Percentiles rank a stretch among this genome's conserved stretches.
Evolutionary conservation across 2,113 vertebrate species (phyloP).

Genomic region (Vireo altiloquus): DNA sequence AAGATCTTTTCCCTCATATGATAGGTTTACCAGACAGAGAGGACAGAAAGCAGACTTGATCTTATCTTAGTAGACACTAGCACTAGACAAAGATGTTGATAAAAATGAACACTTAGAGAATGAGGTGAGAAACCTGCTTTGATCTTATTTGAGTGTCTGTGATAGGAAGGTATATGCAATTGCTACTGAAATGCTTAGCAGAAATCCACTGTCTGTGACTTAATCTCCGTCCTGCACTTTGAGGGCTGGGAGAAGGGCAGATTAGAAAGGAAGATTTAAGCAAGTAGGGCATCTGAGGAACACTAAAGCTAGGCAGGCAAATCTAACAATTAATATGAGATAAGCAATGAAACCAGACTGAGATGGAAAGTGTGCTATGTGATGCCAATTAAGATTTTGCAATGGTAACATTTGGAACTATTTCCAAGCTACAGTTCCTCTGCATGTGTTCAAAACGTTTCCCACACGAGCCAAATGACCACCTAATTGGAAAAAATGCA

Average conservation of each 20-base stretch:
- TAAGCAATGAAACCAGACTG: not conserved
- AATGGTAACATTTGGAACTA: not conserved
- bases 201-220: not conserved
- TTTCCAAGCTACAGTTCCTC: not conserved
- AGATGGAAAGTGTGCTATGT: not conserved
- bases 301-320: rapidly evolving
- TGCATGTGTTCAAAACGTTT: not conserved
- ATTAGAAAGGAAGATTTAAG: not conserved
- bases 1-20: not conserved
- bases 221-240: not conserved
- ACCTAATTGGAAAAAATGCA: not conserved
- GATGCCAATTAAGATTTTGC: not conserved
- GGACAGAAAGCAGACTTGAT: not conserved
- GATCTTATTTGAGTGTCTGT: not conserved
- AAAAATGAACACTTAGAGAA: not conserved
- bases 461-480: not conserved
- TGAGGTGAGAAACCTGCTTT: not conserved
- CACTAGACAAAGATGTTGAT: not conserved
- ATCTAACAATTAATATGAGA: not conserved
- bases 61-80: not conserved
- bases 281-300: not conserved
- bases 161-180: not conserved
- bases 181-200: not conserved
- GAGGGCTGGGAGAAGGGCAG: not conserved
- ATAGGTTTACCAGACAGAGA: not conserved